Base-by-base conservation (phyloP, 2,888 invertebrate genomes). In the Eurytoma adleriae region DNA sequence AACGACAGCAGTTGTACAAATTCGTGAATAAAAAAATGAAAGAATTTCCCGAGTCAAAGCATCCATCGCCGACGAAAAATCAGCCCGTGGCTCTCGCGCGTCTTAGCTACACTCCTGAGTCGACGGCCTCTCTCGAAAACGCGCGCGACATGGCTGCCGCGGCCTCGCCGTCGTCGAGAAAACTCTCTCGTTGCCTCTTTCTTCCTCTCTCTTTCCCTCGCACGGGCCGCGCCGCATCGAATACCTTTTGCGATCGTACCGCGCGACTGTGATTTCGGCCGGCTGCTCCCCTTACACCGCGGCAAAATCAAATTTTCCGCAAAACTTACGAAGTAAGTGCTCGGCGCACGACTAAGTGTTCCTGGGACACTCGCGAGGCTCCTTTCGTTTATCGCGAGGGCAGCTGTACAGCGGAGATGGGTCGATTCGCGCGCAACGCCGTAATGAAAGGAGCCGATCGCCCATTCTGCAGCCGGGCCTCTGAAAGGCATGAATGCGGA, bases 71-170 rank as follows among this genome's bases (percentile, higher is more conserved):
- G 30, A 3, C 4, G 30, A 30, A 3, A 30, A 73, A 83, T 81
- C 75, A 76, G 18, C 18, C 4, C 48, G 40, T n/a, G 48, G 67
- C 67, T 20, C 61, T 13, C 24, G 52, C 30, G 40, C 27, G 68
- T n/a, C 52, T 40, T 40, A 66, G 56, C 40, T 69, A 50, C 70
- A 54, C 54, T 7, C 61, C 61, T 52, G 61, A 70, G 24, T 50
- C 27, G 27, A 18, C 59, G 30, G 30, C 66, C 30, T 13, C 66
- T 54, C 67, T 30, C 75, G 52, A 48, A 30, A 62, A 62, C 68
- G 69, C 69, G 64, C 64, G 69, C 69, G 69, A 69, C 69, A 69
- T 69, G 69, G 69, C 69, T 56, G 69, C 69, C 16, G 62, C n/a
- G 30, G 62, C 62, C 13, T 13, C 62, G 40, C 30, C 62, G 27